Percentiles rank a stretch among this genome's conserved stretches.
Conservation (phyloP, 2,797 vertebrate genomes). For the Macrochelys suwanniensis region DNA sequence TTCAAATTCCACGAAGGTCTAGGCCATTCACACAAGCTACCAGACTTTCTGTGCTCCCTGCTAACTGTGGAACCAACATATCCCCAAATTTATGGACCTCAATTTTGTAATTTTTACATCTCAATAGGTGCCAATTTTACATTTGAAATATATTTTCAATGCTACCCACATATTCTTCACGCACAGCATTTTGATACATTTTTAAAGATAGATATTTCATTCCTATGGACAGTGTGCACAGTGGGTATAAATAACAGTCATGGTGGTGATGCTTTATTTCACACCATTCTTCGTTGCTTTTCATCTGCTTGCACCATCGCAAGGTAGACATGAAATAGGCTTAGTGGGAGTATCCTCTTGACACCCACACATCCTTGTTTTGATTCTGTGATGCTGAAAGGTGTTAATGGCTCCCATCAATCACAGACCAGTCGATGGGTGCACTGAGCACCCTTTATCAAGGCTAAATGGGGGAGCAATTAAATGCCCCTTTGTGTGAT, state of each 20-base stretch:
- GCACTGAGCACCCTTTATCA: not conserved
- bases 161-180: not conserved
- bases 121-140: not conserved
- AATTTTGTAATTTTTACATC: not conserved
- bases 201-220: not conserved
- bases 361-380: not conserved
- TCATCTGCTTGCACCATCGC: not conserved
- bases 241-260: not conserved
- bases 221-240: not conserved
- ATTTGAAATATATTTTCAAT: not conserved
- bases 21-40: not conserved
- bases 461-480: not conserved
- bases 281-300: not conserved
- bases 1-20: not conserved
- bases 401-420: not conserved
- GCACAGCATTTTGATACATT: not conserved
- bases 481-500: not conserved
- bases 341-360: not conserved
- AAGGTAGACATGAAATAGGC: not conserved
- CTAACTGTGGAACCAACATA: not conserved
- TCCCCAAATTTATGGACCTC: not conserved
- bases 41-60: not conserved
- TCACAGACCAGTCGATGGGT: not conserved
- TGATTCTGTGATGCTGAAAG: not conserved
- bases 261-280: not conserved